Conservation (phyloP, 2,113 vertebrate genomes). For the Epinephelus fuscoguttatus region DNA sequence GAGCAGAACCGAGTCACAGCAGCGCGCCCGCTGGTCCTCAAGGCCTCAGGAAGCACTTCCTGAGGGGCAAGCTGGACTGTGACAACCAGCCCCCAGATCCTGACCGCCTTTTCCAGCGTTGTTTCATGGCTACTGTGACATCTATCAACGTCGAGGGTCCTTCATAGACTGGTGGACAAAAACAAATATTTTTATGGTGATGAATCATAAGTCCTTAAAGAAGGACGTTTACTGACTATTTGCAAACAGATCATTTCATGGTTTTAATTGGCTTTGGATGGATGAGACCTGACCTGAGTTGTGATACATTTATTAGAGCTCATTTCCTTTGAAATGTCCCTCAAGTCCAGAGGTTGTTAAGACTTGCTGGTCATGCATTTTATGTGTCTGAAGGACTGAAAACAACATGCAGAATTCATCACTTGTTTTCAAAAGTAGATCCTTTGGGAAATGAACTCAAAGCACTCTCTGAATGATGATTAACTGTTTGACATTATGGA, state of each 20-base stretch:
- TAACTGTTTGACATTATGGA: not conserved
- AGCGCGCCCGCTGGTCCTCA: slow-evolving; percentile 65
- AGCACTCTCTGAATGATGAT: not conserved
- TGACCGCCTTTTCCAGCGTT: slow-evolving; percentile 81
- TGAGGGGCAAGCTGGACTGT: slow-evolving; percentile 80
- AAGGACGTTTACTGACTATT: not conserved
- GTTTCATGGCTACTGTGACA: slow-evolving; percentile 84
- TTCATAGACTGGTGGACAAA: slow-evolving; percentile 47
- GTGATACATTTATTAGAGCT: not conserved
- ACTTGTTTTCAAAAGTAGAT: not conserved
- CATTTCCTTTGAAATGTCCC: not conserved
- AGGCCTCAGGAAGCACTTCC: slow-evolving; percentile 80
- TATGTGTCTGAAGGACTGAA: not conserved
- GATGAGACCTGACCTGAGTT: not conserved
- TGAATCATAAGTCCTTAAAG: too few species aligned
- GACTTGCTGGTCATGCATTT: not conserved
- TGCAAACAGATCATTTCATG: not conserved
- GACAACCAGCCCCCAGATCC: slow-evolving; percentile 83
- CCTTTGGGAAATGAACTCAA: not conserved
- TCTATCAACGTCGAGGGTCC: slow-evolving; percentile 79
- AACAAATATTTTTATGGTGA: not conserved
- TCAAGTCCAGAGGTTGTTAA: not conserved
- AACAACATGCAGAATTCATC: not conserved
- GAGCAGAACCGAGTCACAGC: slow-evolving; percentile 55
- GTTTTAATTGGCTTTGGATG: not conserved